phyloP scores from a whole-genome alignment of 2,113 vertebrate genomes.

The Himantopus leucocephalus region DNA sequence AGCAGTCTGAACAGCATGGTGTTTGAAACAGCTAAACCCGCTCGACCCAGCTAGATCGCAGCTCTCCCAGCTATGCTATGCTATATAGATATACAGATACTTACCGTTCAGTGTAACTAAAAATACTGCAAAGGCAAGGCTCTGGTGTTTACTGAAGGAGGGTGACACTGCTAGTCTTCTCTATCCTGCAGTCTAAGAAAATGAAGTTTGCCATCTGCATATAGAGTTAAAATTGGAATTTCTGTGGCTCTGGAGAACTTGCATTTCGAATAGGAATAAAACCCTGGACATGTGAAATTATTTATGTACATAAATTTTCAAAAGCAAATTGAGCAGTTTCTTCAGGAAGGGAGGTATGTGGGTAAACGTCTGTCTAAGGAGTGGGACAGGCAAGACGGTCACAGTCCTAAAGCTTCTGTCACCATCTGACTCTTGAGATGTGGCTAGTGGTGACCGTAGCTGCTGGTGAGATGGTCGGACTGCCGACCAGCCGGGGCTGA shows the following conservation, averaged over 20 bases:
- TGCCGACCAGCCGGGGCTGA: not conserved
- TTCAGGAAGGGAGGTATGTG: not conserved
- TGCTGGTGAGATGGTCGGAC: not conserved
- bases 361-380: not conserved
- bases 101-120: not conserved
- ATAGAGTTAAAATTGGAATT: not conserved
- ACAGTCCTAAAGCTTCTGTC: not conserved
- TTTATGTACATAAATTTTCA: not conserved
- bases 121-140: not conserved
- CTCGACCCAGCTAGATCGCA: not conserved
- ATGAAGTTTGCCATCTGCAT: not conserved
- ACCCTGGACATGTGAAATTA: not conserved
- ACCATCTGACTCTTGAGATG: rapidly evolving
- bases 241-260: not conserved
- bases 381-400: not conserved
- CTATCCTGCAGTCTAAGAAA: not conserved
- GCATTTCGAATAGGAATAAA: not conserved
- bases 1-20: not conserved
- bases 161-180: not conserved
- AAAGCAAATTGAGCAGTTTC: not conserved
- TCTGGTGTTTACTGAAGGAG: not conserved
- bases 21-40: not conserved
- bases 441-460: rapidly evolving
- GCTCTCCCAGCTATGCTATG: not conserved
- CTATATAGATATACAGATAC: not conserved